Evolutionary conservation across 2,113 vertebrate genomes (phyloP).

Genomic region (Burhinus bistriatus): DNA sequence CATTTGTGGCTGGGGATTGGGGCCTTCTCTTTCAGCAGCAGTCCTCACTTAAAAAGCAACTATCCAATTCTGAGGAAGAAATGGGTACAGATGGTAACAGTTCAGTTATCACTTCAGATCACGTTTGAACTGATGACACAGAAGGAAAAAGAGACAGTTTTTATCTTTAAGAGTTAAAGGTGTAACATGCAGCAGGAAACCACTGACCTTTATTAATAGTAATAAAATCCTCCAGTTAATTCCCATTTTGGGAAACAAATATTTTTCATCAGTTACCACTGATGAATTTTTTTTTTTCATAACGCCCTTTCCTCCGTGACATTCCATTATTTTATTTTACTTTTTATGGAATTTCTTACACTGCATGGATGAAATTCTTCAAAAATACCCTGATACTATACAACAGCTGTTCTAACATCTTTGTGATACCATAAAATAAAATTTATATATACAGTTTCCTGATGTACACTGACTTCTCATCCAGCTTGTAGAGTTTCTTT

Average conservation of each 20-base stretch:
- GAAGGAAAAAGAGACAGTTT: neutral
- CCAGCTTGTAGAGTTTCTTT: neutral
- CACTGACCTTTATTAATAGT: neutral
- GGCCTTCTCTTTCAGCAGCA: neutral
- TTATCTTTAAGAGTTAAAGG: neutral
- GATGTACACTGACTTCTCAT: neutral
- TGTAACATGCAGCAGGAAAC: neutral
- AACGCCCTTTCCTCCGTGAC: neutral
- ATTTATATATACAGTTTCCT: neutral
- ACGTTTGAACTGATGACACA: neutral
- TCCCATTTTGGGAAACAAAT: neutral
- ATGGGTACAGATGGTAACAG: neutral
- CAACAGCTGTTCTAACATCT: neutral
- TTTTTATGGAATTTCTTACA: neutral
- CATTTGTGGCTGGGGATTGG: neutral
- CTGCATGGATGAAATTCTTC: neutral
- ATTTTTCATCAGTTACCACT: neutral
- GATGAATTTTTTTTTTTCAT: neutral
- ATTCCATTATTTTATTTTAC: neutral
- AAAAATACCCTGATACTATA: neutral
- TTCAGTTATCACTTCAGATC: neutral
- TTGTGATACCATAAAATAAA: neutral
- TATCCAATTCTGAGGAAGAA: neutral
- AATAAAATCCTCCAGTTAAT: neutral
- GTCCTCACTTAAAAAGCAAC: neutral